Conservation (phyloP, 1,140 invertebrate genomes). For the Drosophila carrolli region DNA sequence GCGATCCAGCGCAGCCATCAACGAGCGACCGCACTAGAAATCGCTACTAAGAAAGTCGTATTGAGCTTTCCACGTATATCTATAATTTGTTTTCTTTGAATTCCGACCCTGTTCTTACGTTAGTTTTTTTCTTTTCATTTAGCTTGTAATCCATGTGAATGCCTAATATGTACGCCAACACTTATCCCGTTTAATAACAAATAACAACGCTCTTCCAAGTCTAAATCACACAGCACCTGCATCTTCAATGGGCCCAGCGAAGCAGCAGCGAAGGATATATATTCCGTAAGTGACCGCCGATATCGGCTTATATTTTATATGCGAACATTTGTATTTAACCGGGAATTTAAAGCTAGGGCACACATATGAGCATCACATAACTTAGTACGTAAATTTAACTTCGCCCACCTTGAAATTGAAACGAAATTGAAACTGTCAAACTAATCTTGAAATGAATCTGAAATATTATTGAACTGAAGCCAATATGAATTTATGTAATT, state of each 20-base stretch:
- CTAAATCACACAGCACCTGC: slow-evolving; percentile 3
- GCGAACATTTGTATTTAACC: not conserved
- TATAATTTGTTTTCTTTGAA: too few relatives aligned
- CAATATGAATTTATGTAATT: too few relatives aligned
- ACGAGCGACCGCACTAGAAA: too few relatives aligned
- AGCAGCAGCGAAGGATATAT: slow-evolving; percentile 5
- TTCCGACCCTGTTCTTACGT: too few relatives aligned
- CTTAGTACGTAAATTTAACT: not conserved
- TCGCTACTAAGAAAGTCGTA: too few relatives aligned
- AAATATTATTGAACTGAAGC: not conserved
- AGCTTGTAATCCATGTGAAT: too few relatives aligned
- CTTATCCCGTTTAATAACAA: not conserved
- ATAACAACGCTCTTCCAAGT: not conserved
- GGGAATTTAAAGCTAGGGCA: not conserved
- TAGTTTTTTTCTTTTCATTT: too few relatives aligned
- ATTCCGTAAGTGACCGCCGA: slow-evolving; percentile 2
- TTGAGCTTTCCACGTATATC: too few relatives aligned
- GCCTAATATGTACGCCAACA: too few relatives aligned
- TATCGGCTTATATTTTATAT: not conserved
- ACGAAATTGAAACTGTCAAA: not conserved
- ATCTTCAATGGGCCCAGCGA: slow-evolving; percentile 4
- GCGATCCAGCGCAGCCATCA: too few relatives aligned
- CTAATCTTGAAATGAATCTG: not conserved
- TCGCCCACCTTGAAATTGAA: not conserved
- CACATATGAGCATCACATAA: not conserved